phyloP scores from a whole-genome alignment of 2,888 invertebrate genomes.

The Arctia plantaginis region DNA sequence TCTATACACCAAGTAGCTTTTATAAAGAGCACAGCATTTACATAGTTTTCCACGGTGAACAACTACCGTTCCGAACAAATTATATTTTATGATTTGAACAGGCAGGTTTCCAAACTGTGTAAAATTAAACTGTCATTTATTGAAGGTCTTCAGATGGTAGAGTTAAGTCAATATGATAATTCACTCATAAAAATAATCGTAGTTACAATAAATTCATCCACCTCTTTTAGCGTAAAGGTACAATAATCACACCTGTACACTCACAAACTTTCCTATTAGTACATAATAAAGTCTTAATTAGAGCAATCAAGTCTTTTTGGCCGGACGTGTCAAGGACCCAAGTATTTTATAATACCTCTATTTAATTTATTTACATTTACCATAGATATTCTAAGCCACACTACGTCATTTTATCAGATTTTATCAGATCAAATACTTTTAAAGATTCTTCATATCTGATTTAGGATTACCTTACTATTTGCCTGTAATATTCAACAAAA shows the following conservation, averaged over 20 bases:
- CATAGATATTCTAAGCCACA: neutral
- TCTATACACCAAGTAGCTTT: neutral
- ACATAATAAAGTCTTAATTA: neutral
- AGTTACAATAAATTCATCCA: neutral
- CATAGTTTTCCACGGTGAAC: neutral
- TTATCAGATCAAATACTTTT: neutral
- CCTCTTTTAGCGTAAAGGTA: neutral
- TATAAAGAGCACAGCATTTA: neutral
- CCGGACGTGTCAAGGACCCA: neutral
- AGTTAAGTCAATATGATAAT: no score
- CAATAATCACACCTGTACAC: neutral
- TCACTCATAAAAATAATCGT: no score
- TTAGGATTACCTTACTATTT: constrained; percentile 72
- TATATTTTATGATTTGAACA: neutral
- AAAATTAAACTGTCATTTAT: no score
- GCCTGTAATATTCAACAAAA: constrained; percentile 63
- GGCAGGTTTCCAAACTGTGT: neutral
- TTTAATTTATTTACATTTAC: no score
- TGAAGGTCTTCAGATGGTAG: no score
- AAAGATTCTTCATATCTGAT: neutral
- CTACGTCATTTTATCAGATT: neutral
- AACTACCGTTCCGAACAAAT: neutral
- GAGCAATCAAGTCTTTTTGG: neutral
- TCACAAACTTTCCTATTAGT: neutral
- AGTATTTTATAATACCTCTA: no score